These are phyloP conservation scores for Craseonycteris thonglongyai DNA, from an alignment of 2,113 vertebrate species.

Conservation along the genomic window DNA sequence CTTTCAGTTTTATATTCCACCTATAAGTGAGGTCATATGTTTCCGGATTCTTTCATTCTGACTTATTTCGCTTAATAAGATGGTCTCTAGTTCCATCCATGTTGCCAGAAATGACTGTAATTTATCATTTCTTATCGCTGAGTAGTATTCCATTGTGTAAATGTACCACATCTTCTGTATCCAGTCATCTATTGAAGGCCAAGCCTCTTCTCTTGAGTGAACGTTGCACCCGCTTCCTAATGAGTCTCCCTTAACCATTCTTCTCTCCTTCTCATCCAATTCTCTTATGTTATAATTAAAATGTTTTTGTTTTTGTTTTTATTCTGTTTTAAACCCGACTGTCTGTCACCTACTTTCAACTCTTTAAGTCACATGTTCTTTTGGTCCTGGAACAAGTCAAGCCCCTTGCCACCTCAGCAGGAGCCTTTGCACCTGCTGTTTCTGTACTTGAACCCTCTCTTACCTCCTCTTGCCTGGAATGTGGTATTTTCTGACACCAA, in stretches of 20 bases:
- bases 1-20: too few species aligned
- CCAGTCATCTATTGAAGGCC: too few species aligned
- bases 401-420: neutral
- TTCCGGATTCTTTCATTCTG: too few species aligned
- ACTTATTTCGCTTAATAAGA: too few species aligned
- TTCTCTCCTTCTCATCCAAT: neutral
- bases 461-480: neutral
- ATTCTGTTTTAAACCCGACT: neutral
- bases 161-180: too few species aligned
- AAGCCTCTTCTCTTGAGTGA: neutral
- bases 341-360: neutral
- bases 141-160: too few species aligned
- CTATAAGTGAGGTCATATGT: too few species aligned
- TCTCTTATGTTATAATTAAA: neutral
- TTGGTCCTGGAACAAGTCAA: neutral
- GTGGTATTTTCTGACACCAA: neutral
- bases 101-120: too few species aligned
- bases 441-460: neutral
- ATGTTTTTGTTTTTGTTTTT: too few species aligned
- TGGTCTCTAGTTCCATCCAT: too few species aligned
- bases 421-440: neutral
- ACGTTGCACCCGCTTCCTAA: neutral
- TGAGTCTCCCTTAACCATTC: neutral
- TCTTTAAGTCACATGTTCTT: neutral
- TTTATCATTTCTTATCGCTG: too few species aligned